phyloP scores from a whole-genome alignment of 2,113 vertebrate genomes.

The Pycnonotus jocosus region DNA sequence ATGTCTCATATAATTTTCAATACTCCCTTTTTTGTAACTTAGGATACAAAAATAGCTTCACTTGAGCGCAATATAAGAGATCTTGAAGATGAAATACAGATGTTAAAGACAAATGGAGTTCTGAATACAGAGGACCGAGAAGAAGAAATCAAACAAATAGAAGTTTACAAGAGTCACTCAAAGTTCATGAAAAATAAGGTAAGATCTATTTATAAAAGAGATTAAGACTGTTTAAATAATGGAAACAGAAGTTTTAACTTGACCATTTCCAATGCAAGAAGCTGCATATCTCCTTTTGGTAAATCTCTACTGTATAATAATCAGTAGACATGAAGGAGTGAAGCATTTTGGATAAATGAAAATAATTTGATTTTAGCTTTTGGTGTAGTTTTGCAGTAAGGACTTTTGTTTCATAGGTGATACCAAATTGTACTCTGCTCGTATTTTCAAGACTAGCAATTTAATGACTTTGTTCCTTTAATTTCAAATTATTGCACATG shows the following conservation, averaged over 20 bases:
- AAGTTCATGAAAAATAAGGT: constrained; percentile 99
- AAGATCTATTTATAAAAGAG: constrained; percentile 43
- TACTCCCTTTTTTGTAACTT: constrained; percentile 45
- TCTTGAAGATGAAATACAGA: constrained; percentile 99
- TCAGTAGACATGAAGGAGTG: neutral
- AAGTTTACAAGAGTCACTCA: constrained; percentile 99
- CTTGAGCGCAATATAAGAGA: constrained; percentile 97
- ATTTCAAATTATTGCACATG: neutral
- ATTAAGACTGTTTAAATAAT: constrained; percentile 12
- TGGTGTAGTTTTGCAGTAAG: neutral
- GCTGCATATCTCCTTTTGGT: neutral
- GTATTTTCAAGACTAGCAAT: neutral
- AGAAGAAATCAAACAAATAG: constrained; percentile 99
- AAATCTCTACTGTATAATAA: neutral
- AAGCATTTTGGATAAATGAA: neutral
- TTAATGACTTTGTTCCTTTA: neutral
- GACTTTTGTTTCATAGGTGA: neutral
- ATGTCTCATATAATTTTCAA: neutral
- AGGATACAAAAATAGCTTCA: constrained; percentile 99
- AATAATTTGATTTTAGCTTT: neutral
- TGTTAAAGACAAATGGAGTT: constrained; percentile 95
- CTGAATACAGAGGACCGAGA: constrained; percentile 93
- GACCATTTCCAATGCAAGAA: neutral
- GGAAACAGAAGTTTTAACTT: neutral
- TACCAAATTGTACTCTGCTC: neutral